Evolutionary conservation across 2,797 vertebrate genomes (phyloP).

Genomic region (Picus viridis): DNA sequence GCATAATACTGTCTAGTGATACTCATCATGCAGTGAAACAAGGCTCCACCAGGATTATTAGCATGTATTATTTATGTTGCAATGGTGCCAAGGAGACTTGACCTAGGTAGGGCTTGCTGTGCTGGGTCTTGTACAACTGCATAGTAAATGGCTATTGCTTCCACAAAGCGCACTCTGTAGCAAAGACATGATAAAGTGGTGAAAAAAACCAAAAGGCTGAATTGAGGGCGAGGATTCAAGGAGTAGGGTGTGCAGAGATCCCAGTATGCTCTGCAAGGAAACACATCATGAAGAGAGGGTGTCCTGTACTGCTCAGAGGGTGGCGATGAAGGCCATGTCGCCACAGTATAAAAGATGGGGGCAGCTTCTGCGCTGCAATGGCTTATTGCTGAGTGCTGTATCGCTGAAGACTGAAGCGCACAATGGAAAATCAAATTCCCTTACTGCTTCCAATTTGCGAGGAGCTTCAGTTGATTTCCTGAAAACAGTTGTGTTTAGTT

Average conservation of each 20-base stretch:
- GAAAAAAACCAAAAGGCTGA: neutral
- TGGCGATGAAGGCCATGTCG: neutral
- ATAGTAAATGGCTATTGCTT: neutral
- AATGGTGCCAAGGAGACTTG: neutral
- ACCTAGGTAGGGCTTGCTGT: neutral
- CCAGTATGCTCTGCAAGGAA: neutral
- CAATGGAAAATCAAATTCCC: conserved; percentile 42
- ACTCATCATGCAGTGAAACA: neutral
- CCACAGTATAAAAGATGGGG: neutral
- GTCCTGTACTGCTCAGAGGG: fast-evolving
- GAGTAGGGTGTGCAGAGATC: neutral
- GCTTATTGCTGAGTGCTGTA: neutral
- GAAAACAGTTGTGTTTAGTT: neutral
- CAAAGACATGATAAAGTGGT: neutral
- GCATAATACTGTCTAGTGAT: neutral
- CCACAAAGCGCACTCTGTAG: fast-evolving
- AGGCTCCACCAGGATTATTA: neutral
- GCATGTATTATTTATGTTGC: neutral
- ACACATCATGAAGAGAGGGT: neutral
- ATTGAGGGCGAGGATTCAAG: neutral
- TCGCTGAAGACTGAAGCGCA: neutral
- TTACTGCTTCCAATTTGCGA: conserved; percentile 50
- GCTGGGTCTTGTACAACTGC: neutral
- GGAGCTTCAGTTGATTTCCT: conserved; percentile 30
- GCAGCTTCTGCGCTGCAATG: neutral